phyloP scores from a whole-genome alignment of 2,888 invertebrate genomes.

The Biston stratarius region DNA sequence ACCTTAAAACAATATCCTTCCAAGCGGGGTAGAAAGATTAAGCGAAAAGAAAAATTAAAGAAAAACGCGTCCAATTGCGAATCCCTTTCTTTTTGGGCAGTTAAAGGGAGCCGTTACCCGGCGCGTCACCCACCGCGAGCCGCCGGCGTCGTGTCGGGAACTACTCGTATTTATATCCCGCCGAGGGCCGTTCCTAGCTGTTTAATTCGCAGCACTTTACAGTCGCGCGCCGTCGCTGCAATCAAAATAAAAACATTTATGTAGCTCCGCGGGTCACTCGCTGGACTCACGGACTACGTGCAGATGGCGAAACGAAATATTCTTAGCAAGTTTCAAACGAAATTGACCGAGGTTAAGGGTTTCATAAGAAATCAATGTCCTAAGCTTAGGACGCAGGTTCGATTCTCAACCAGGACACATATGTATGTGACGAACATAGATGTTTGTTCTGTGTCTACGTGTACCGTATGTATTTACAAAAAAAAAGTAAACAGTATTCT shows the following conservation, averaged over 20 bases:
- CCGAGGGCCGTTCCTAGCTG: conserved; percentile 2
- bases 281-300: neutral
- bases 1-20: too few relatives aligned
- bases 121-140: neutral
- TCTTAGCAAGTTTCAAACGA: neutral
- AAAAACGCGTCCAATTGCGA: neutral
- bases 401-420: too few relatives aligned
- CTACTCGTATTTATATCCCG: neutral
- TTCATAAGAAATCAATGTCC: neutral
- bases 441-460: too few relatives aligned
- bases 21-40: neutral
- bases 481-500: too few relatives aligned
- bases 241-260: conserved; percentile 13
- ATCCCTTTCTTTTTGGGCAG: neutral
- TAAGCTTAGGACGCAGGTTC: too few relatives aligned
- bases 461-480: too few relatives aligned
- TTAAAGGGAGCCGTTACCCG: neutral
- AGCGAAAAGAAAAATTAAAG: too few relatives aligned
- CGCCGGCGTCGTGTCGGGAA: neutral
- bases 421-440: too few relatives aligned
- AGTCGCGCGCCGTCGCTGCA: neutral
- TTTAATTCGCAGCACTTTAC: conserved; percentile 4
- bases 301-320: neutral
- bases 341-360: neutral
- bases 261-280: neutral